phyloP scores from a whole-genome alignment of 2,797 vertebrate species.

The Brachyalestes nurse region DNA sequence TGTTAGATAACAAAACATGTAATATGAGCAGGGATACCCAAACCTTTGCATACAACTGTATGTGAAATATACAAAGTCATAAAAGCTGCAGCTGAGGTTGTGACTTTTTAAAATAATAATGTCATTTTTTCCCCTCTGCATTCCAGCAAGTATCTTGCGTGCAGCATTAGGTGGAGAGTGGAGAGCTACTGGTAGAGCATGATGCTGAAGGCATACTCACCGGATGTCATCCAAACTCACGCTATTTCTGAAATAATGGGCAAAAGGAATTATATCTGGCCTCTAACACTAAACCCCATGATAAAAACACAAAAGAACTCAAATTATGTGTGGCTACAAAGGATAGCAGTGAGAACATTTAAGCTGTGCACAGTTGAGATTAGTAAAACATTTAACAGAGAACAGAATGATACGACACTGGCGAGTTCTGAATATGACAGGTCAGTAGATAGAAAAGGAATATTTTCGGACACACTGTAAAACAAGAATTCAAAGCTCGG shows the following conservation, averaged over 20 bases:
- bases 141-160: slow-evolving; percentile 68
- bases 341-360: neutral
- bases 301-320: slow-evolving; percentile 51
- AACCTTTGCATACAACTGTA: too few species aligned
- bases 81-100: neutral
- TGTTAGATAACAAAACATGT: too few species aligned
- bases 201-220: slow-evolving; percentile 88
- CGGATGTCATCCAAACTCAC: slow-evolving; percentile 98
- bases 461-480: neutral
- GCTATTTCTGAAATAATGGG: slow-evolving; percentile 98
- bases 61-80: slow-evolving; percentile 9
- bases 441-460: neutral
- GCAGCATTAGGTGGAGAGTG: slow-evolving; percentile 69
- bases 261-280: slow-evolving; percentile 83
- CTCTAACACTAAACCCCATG: slow-evolving; percentile 63
- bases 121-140: slow-evolving; percentile 59
- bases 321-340: slow-evolving; percentile 20
- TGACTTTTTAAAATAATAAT: slow-evolving; percentile 48
- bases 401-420: neutral
- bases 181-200: slow-evolving; percentile 68
- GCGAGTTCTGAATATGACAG: neutral
- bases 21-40: too few species aligned
- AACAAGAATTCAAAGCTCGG: slow-evolving; percentile 12
- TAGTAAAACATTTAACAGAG: slow-evolving; percentile 2
- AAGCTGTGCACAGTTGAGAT: neutral